Conservation (phyloP, 2,797 vertebrate genomes). For the Periparus ater region DNA sequence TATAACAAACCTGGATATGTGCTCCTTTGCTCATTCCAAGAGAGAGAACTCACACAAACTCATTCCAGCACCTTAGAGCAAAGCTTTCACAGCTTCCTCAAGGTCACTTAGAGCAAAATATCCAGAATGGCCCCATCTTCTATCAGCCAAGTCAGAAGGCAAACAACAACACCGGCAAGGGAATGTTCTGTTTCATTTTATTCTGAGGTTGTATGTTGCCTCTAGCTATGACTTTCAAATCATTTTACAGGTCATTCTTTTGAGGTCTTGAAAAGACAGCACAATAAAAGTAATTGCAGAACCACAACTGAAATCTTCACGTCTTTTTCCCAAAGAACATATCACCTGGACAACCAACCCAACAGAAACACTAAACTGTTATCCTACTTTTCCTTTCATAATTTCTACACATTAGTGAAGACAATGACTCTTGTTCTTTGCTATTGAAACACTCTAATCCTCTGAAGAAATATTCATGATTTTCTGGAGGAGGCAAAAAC, state of each 20-base stretch:
- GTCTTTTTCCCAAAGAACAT: not conserved
- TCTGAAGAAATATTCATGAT: not conserved
- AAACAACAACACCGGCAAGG: not conserved
- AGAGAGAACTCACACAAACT: not conserved
- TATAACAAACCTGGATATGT: not conserved
- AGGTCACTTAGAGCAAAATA: not conserved
- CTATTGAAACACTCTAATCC: not conserved
- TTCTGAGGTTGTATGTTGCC: not conserved
- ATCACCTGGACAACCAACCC: not conserved
- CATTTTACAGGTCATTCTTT: conserved; percentile 15
- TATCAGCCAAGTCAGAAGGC: not conserved
- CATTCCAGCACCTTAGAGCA: not conserved
- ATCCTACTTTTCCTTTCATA: not conserved
- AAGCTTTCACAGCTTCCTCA: not conserved
- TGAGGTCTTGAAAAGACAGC: not conserved
- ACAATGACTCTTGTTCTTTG: not conserved
- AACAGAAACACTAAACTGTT: not conserved
- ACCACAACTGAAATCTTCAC: not conserved
- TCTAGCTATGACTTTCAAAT: not conserved
- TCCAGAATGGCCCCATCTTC: not conserved
- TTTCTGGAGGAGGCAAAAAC: not conserved
- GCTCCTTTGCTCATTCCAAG: not conserved
- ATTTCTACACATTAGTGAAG: not conserved
- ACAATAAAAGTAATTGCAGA: conserved; percentile 29
- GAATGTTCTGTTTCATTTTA: not conserved